A percentile compares a stretch with the other conserved stretches of the same genome.
Evolutionary conservation across 2,888 invertebrate genomes (phyloP).

Genomic region (Pollenia griseotomentosa): DNA sequence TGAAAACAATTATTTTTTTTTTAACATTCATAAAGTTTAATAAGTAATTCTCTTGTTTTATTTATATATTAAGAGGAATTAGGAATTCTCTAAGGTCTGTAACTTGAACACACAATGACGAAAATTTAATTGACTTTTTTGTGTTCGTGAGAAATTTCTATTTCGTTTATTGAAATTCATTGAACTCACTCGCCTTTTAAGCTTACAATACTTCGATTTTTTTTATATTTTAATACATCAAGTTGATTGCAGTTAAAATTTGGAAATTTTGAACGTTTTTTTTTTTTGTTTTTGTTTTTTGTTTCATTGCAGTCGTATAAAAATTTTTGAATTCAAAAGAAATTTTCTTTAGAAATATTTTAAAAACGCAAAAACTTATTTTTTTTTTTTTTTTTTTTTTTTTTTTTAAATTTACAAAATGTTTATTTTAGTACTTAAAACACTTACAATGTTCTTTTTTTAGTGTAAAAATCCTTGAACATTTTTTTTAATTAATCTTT

Average conservation of each 20-base stretch:
- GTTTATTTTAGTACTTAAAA: conserved; percentile 68
- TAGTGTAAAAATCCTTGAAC: conserved; percentile 19
- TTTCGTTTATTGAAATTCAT: too few relatives aligned
- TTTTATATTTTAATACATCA: too few relatives aligned
- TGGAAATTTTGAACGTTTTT: not conserved
- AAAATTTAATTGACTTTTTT: too few relatives aligned
- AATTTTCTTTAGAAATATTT: not conserved
- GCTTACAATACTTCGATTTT: too few relatives aligned
- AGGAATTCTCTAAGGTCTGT: too few relatives aligned
- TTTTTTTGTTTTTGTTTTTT: not conserved
- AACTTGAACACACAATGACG: too few relatives aligned
- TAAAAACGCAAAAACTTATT: conserved; percentile 31
- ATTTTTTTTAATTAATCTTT: conserved; percentile 21
- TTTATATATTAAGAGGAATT: too few relatives aligned
- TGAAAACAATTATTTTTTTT: conserved; percentile 3
- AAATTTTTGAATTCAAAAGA: not conserved
- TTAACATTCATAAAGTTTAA: too few relatives aligned
- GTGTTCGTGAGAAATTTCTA: too few relatives aligned
- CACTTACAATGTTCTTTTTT: conserved; percentile 46
- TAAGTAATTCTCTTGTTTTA: too few relatives aligned
- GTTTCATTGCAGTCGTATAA: not conserved
- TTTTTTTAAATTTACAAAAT: not conserved
- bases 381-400: not conserved
- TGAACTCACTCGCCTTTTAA: too few relatives aligned
- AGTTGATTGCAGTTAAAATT: too few relatives aligned